phyloP scores from a whole-genome alignment of 2,113 vertebrate genomes.

The Macrotus californicus region DNA sequence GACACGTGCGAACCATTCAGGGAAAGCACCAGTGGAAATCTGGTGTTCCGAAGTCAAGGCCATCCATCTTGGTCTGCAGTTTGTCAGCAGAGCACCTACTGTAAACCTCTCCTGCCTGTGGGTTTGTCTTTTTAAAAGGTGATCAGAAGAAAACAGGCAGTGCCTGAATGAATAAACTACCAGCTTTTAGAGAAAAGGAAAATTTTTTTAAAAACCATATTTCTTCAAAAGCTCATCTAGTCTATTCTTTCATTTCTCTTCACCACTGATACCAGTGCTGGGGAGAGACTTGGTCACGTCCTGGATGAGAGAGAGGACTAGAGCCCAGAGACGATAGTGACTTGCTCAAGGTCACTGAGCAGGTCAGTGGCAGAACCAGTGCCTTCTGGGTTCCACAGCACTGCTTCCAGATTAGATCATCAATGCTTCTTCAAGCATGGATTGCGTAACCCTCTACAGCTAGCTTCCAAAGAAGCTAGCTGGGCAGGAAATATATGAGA shows the following conservation, averaged over 20 bases:
- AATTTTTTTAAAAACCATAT: background rate
- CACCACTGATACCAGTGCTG: background rate
- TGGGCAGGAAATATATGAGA: background rate
- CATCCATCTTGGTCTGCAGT: background rate
- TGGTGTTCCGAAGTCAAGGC: constrained; percentile 1
- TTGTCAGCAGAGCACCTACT: constrained; percentile 8
- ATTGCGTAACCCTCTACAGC: background rate
- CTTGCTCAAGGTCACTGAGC: background rate
- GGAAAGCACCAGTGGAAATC: background rate
- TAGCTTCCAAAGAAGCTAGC: background rate
- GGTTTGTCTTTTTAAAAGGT: constrained; percentile 30
- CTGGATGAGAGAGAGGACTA: background rate
- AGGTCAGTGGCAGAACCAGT: background rate
- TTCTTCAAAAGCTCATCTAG: background rate
- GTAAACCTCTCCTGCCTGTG: background rate
- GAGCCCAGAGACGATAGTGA: background rate
- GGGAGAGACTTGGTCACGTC: background rate
- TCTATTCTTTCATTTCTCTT: background rate
- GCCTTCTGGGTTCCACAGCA: background rate
- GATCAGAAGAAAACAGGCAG: background rate
- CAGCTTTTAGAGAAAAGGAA: background rate
- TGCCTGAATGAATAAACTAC: background rate
- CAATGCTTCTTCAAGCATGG: background rate
- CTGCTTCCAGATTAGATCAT: background rate
- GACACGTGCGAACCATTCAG: constrained; percentile 22